Evolutionary conservation across 1,140 invertebrate genomes (phyloP).

Genomic region (Drosophila guanche): DNA sequence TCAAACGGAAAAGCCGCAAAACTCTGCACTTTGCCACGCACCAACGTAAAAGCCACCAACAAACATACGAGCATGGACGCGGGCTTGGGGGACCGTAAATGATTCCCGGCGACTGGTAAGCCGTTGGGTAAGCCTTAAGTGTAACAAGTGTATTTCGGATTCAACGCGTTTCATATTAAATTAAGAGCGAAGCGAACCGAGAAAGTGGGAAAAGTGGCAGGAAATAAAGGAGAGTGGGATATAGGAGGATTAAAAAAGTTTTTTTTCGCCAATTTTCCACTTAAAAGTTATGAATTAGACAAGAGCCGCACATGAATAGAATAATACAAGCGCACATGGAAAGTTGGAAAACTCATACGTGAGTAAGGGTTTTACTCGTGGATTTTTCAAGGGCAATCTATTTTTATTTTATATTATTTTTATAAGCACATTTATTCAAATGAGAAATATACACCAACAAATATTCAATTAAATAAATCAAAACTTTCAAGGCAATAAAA

Average conservation of each 20-base stretch:
- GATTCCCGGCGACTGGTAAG: conserved; percentile 26
- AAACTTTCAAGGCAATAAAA: conserved; percentile 3
- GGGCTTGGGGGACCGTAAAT: conserved; percentile 22
- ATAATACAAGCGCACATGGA: too few species aligned
- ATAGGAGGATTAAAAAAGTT: too few species aligned
- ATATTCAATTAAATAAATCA: background rate
- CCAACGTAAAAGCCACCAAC: conserved; percentile 15
- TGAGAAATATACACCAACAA: too few species aligned
- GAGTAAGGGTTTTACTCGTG: too few species aligned
- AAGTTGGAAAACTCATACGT: too few species aligned
- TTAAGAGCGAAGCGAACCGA: conserved; percentile 24
- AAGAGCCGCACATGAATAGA: background rate
- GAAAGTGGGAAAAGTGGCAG: background rate
- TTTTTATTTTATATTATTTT: too few species aligned
- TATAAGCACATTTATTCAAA: background rate
- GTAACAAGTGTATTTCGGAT: conserved; percentile 42
- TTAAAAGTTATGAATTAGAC: background rate
- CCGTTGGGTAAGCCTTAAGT: conserved; percentile 29
- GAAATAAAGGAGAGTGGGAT: background rate
- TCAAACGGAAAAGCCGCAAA: conserved; percentile 42
- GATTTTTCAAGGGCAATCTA: too few species aligned
- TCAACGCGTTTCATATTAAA: conserved; percentile 31
- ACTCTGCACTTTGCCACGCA: conserved; percentile 5
- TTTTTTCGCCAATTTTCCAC: background rate
- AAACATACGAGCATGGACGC: conserved; percentile 27